Evolutionary conservation across 2,888 invertebrate genomes (phyloP), one percentile per base, ranked within the genome.

Genomic region (Ochropleura plecta): DNA sequence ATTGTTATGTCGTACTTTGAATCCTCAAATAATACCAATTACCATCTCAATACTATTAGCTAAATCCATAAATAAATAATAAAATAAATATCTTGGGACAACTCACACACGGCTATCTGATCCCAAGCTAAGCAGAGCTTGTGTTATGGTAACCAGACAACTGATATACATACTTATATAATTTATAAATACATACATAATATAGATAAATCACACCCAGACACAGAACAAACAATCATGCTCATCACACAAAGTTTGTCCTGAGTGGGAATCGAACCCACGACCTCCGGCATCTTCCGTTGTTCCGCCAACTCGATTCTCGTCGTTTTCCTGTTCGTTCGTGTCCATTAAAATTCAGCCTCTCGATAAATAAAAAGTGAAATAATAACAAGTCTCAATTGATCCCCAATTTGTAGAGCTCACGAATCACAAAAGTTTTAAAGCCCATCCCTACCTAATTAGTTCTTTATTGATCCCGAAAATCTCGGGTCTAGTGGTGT

Each of bases 371-470:
- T 76, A 64, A 76, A 76, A 78, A 78, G 67, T 71, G 20, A 72
- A 79, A 82, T 65, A 73, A 79, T 80, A 80, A 77, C 69, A 76
- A 55, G 66, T 69, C 73, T 67, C 73, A 55, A 81, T 73, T 69
- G 68, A 71, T 74, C 75, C 75, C 72, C 78, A 81, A 82, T 83
- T 80, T 63, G 72, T 70, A 30, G 48, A 72, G 74, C 74, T 80
- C 83, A 83, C 83, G 83, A 83, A 83, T 83, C 74, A 83, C 81
- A 80, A 80, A 83, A 83, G 70, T 78, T 81, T 75, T 53, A 64
- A 76, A 80, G 63, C 68, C 70, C 64, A 74, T 68, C 70, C 68
- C 42, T 48, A 59, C 42, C 80, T 82, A 82, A 84, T 81, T 78
- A 85, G 76, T 82, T 76, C 70, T 74, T 69, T 80, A 80, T 82